A percentile compares a stretch with the other conserved stretches of the same genome.
Evolutionary conservation across 35 echinoderm and acorn worm species (phyloP).

Genomic region (Heliocidaris tuberculata): DNA sequence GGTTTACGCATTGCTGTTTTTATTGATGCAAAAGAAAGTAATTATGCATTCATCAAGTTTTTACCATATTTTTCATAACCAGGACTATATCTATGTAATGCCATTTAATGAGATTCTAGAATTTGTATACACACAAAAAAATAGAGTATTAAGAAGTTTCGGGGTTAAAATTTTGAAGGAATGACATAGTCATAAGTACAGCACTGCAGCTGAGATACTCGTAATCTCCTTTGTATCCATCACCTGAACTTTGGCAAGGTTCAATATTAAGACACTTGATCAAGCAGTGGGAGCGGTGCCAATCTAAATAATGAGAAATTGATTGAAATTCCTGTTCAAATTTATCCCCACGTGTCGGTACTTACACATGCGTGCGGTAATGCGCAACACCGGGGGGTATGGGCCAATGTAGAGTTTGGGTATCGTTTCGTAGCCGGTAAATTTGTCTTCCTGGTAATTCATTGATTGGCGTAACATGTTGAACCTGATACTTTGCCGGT

Average conservation of each 20-base stretch:
- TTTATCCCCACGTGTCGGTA: not conserved
- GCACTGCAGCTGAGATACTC: not conserved
- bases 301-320: constrained; percentile 19
- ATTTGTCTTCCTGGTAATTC: not conserved
- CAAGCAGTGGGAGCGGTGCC: not conserved
- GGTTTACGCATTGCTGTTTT: no score
- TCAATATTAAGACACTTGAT: not conserved
- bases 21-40: no score
- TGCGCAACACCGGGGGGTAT: not conserved
- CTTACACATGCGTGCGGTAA: not conserved
- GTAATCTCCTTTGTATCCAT: not conserved
- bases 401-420: not conserved
- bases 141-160: no score
- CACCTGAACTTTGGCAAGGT: not conserved
- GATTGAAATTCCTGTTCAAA: constrained; percentile 12
- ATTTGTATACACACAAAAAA: no score
- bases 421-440: not conserved
- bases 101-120: no score
- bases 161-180: no score
- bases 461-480: not conserved
- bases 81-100: no score
- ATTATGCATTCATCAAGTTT: no score
- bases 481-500: not conserved
- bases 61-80: no score
- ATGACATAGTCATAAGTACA: no score